These are phyloP conservation scores for Florisuga fusca DNA, from an alignment of 2,797 vertebrate species.

Conservation along the genomic window DNA sequence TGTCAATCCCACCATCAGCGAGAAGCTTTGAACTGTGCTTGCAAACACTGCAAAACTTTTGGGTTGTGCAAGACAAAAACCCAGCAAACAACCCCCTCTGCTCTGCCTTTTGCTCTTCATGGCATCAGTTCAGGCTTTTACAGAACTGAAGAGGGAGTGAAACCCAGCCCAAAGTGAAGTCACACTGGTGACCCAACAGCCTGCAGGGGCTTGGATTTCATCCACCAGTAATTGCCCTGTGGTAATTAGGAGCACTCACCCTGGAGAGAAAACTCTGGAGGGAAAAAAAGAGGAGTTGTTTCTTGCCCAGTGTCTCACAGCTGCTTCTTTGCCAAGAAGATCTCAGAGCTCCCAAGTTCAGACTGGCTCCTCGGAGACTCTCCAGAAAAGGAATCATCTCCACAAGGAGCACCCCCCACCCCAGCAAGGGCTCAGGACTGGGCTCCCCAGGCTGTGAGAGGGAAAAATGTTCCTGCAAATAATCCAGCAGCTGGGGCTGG, in stretches of 20 bases:
- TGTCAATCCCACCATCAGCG: fast-evolving
- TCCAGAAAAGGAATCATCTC: background rate
- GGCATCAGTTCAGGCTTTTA: background rate
- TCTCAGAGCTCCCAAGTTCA: background rate
- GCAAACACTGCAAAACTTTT: fast-evolving
- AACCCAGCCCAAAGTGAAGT: constrained; percentile 35
- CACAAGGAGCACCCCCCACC: background rate
- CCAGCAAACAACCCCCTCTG: background rate
- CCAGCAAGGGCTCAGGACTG: background rate
- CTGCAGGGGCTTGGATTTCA: constrained; percentile 11
- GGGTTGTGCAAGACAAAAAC: background rate
- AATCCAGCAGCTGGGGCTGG: background rate
- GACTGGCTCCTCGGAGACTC: background rate
- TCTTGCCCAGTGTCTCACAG: background rate
- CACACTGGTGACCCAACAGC: constrained; percentile 16
- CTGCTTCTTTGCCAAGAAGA: background rate
- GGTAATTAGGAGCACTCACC: background rate
- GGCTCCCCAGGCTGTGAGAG: background rate
- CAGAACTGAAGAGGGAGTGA: background rate
- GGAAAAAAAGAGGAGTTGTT: background rate
- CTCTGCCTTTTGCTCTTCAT: background rate
- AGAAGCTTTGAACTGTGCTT: background rate
- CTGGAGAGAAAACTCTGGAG: background rate
- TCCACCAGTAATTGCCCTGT: constrained; percentile 22
- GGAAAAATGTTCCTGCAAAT: background rate